Evolutionary conservation across 1,140 invertebrate species (phyloP).

Genomic region (Varroa destructor): DNA sequence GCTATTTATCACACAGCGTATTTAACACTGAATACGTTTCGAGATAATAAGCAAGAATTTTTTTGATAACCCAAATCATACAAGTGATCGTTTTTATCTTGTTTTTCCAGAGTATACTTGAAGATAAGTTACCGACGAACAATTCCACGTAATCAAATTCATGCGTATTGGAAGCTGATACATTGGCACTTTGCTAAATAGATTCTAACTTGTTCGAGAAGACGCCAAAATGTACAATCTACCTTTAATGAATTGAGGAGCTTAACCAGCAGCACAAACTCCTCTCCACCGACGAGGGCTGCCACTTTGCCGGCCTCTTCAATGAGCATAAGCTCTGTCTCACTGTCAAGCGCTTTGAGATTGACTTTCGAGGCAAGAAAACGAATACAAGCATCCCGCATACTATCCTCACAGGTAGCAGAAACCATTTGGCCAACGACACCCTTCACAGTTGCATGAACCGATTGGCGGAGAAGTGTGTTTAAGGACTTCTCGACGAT

Average conservation of each 20-base stretch:
- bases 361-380: slow-evolving; percentile 8
- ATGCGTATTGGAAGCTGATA: too few species aligned
- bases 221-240: too few species aligned
- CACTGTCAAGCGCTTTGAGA: slow-evolving; percentile 14
- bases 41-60: too few species aligned
- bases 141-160: too few species aligned
- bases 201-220: too few species aligned
- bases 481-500: slow-evolving; percentile 58
- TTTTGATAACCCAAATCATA: too few species aligned
- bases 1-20: too few species aligned
- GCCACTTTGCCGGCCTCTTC: slow-evolving; percentile 30
- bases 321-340: slow-evolving; percentile 28
- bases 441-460: slow-evolving; percentile 15
- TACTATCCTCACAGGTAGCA: slow-evolving; percentile 1
- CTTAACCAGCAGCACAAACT: slow-evolving; percentile 77
- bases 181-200: too few species aligned
- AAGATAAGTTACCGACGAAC: too few species aligned
- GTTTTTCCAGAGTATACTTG: too few species aligned
- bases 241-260: slow-evolving; percentile 45
- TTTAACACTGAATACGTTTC: too few species aligned
- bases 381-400: slow-evolving; percentile 16
- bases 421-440: slow-evolving; percentile 16
- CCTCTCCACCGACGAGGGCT: slow-evolving; percentile 50
- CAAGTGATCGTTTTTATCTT: too few species aligned
- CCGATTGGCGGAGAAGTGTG: slow-evolving; percentile 43